Base-by-base conservation (phyloP, 2,797 vertebrate genomes). In the Yasuhikotakia modesta region DNA sequence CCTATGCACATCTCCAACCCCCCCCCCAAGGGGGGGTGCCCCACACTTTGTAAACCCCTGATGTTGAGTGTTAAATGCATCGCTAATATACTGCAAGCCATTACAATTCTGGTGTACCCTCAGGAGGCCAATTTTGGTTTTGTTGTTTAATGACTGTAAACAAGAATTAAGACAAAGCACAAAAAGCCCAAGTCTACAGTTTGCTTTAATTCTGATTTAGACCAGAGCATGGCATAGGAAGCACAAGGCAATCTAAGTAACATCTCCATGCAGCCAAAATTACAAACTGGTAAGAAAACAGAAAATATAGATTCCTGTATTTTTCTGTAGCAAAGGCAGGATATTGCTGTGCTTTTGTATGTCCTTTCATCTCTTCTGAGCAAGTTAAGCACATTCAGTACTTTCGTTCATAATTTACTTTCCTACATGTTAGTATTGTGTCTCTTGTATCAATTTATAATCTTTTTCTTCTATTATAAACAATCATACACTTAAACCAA, bases 121-220 rank as follows among this genome's bases (percentile, higher is more conserved):
- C 53, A 8, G n/a, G 65, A 60, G 74, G 53, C 43, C 27, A 69
- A 50, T 77, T 77, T 46, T 77, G 30, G 55, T 50, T 77, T 52
- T 30, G 55, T 48, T 74, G 39, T 68, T 68, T 53, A 43, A 43
- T 43, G 75, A 70, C 70, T 79, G 71, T 55, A 35, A 11, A 78
- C 70, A 50, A 52, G 48, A 78, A 65, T 43, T 43, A 35, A 50
- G 45, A 17, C 16, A 27, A 73, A 52, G 13, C 45, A 52, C 58
- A 32, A 64, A 27, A 43, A 43, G 8, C 39, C 39, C 11, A 10
- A 1, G 8, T 10, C 7, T 43, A 43, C 39, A 43, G 10, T 43
- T 43, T 43, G 45, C 58, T 73, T 73, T 61, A 32, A 14, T 32
- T 12, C 13, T 63, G 71, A 64, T 64, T 73, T 73, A 64, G 58